phyloP scores from a whole-genome alignment of 2,797 vertebrate genomes.

The Serranus cabrilla region DNA sequence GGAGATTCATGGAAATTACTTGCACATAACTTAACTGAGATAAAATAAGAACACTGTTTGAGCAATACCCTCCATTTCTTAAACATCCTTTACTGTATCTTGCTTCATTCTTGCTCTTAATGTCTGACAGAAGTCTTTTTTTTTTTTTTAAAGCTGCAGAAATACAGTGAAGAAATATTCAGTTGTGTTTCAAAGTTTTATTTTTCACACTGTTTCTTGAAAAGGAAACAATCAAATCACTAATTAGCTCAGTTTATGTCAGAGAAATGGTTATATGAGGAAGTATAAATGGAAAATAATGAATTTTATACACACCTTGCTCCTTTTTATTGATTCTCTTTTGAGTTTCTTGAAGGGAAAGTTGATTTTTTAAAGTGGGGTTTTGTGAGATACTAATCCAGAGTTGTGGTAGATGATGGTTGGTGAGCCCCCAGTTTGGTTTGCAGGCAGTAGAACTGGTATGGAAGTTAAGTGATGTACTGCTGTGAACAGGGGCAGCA shows the following conservation, averaged over 20 bases:
- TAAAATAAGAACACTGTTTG: slow-evolving; percentile 46
- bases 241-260: slow-evolving; percentile 22
- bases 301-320: slow-evolving; percentile 39
- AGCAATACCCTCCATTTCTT: slow-evolving; percentile 57
- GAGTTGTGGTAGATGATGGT: too few species aligned
- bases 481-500: too few species aligned
- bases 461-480: too few species aligned
- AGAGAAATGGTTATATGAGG: not conserved
- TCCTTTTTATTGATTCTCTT: slow-evolving; percentile 30
- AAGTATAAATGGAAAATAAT: slow-evolving; percentile 1
- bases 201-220: slow-evolving; percentile 18
- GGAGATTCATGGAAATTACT: slow-evolving; percentile 60
- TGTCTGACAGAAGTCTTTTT: slow-evolving; percentile 8
- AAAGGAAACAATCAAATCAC: slow-evolving; percentile 18
- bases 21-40: slow-evolving; percentile 60
- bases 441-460: too few species aligned
- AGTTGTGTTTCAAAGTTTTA: slow-evolving; percentile 13
- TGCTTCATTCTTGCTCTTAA: slow-evolving; percentile 22
- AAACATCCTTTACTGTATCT: slow-evolving; percentile 11
- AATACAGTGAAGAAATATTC: slow-evolving; percentile 47
- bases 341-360: not conserved
- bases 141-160: slow-evolving; percentile 45
- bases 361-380: too few species aligned
- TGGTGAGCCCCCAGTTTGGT: too few species aligned
- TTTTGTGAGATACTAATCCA: too few species aligned